Conservation (phyloP, 2,797 vertebrate genomes). For the Antrozous pallidus region DNA sequence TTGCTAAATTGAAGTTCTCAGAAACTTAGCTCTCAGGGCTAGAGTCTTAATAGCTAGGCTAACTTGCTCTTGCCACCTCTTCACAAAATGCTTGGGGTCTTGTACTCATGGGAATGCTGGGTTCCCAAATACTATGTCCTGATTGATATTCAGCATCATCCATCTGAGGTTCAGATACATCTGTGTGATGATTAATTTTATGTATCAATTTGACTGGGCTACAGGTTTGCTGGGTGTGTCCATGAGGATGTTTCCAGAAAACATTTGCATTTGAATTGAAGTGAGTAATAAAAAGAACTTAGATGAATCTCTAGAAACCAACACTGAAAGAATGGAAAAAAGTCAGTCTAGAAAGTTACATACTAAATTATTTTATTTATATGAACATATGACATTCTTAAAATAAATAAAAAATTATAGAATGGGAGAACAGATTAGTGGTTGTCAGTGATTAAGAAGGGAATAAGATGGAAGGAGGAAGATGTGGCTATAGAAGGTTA, state of each 20-base stretch:
- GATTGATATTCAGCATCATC: neutral
- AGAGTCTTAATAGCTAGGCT: neutral
- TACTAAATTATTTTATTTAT: neutral
- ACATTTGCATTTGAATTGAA: neutral
- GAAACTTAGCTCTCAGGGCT: neutral
- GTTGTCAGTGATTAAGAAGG: neutral
- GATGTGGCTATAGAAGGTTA: neutral
- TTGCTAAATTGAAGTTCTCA: neutral
- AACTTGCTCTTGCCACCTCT: neutral
- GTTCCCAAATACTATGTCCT: neutral
- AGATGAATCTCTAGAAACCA: neutral
- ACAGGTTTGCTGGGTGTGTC: neutral
- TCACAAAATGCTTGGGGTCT: neutral
- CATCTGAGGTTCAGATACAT: neutral
- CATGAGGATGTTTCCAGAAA: neutral
- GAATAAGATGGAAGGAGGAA: neutral
- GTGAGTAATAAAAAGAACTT: neutral
- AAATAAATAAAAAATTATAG: neutral
- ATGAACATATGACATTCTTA: neutral
- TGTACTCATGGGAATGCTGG: neutral
- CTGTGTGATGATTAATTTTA: neutral
- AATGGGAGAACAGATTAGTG: neutral
- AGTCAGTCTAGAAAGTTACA: neutral
- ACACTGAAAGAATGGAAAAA: neutral
- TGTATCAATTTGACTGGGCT: neutral